Percentiles rank a stretch among this genome's conserved stretches.
Evolutionary conservation across 2,888 invertebrate species (phyloP).

Genomic region (Oligia latruncula): DNA sequence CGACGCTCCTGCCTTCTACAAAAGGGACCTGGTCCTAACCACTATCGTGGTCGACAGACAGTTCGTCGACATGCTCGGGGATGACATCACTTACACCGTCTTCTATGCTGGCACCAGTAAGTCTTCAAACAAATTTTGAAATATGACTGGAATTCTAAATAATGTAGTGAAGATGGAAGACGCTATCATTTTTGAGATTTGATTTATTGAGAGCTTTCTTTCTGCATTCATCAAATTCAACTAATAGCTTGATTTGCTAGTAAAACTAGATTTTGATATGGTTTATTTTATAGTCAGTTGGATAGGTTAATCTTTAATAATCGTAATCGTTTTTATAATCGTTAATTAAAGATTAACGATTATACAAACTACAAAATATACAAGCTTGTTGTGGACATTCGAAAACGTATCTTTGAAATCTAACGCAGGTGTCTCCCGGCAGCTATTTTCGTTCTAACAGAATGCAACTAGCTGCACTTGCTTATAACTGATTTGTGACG

Average conservation of each 20-base stretch:
- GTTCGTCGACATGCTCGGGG: constrained; percentile 89
- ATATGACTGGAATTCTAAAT: neutral
- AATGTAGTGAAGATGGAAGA: constrained; percentile 11
- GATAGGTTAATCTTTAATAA: neutral
- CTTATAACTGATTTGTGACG: constrained; percentile 18
- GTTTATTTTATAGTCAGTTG: neutral
- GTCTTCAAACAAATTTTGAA: constrained; percentile 63
- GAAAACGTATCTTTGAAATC: neutral
- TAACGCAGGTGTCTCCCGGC: neutral
- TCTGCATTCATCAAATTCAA: neutral
- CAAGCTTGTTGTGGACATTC: neutral
- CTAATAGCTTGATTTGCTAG: neutral
- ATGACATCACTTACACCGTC: constrained; percentile 89
- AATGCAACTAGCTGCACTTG: constrained; percentile 1
- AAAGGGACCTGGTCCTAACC: constrained; percentile 91
- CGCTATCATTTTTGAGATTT: constrained; percentile 14
- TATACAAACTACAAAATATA: no score
- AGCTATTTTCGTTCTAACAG: constrained; percentile 21
- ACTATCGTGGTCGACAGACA: constrained; percentile 91
- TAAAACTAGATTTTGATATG: neutral
- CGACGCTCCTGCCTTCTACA: constrained; percentile 91
- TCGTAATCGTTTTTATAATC: no score
- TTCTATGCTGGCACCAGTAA: constrained; percentile 91
- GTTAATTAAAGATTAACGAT: no score
- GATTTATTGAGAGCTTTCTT: constrained; percentile 23